A percentile compares a stretch with the other conserved stretches of the same genome.
phyloP scores from a whole-genome alignment of 2,888 invertebrate species.

The Tipula lateralis region DNA sequence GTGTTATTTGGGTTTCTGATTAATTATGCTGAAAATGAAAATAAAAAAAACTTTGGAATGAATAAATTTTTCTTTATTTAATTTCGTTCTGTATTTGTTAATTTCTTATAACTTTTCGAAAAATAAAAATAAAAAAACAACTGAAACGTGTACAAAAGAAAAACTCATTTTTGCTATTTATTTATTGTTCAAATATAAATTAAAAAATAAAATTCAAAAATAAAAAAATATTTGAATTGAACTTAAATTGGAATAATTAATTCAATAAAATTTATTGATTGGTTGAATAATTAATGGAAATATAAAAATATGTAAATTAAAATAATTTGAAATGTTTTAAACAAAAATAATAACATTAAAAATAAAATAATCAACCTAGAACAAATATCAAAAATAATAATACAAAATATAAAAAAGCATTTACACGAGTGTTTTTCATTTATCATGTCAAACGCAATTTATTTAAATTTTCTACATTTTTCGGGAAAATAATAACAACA shows the following conservation, averaged over 20 bases:
- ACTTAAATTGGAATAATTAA: constrained; percentile 11
- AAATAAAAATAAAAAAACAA: neutral
- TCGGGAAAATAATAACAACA: neutral
- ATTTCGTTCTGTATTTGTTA: neutral
- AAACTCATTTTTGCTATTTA: constrained; percentile 19
- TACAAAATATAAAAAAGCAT: neutral
- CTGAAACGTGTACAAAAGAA: neutral
- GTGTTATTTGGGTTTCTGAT: constrained; percentile 19
- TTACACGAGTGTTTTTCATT: neutral
- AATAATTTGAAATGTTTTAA: neutral
- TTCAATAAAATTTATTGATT: constrained; percentile 19
- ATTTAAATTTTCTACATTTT: neutral
- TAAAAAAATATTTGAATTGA: neutral
- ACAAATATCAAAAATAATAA: neutral
- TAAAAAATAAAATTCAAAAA: neutral
- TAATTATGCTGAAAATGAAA: constrained; percentile 1
- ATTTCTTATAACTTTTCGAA: neutral
- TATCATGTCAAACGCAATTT: constrained; percentile 19
- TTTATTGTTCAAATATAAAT: neutral
- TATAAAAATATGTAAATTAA: constrained; percentile 3
- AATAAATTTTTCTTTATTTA: constrained; percentile 16
- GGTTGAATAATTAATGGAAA: constrained; percentile 6
- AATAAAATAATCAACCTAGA: neutral
- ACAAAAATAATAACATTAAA: neutral
- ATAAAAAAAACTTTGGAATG: neutral